A percentile compares a stretch with the other conserved stretches of the same genome.
Evolutionary conservation across 2,888 invertebrate species (phyloP).

Genomic region (Tipula helvola): DNA sequence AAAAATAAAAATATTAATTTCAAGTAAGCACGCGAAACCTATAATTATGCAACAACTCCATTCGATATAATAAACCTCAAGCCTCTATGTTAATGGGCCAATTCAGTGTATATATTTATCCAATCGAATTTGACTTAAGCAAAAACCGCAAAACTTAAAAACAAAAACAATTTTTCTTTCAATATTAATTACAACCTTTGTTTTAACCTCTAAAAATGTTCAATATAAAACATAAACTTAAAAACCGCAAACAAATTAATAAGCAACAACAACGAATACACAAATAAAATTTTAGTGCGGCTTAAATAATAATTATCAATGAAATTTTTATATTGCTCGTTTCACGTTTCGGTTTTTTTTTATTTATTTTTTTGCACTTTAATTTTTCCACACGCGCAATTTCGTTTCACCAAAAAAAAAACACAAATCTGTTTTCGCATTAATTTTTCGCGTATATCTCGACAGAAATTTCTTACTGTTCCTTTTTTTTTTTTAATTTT

Average conservation of each 20-base stretch:
- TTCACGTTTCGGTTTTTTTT: not conserved
- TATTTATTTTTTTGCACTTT: not conserved
- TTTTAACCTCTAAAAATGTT: not conserved
- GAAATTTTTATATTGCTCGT: not conserved
- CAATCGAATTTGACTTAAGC: not conserved
- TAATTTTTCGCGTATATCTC: not conserved
- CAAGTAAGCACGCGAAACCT: not conserved
- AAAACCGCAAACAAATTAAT: not conserved
- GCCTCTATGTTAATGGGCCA: not conserved
- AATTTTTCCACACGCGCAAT: not conserved
- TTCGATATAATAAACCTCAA: not conserved
- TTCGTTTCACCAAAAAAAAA: not conserved
- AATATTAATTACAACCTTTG: not conserved
- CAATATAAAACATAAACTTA: not conserved
- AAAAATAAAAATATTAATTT: not conserved
- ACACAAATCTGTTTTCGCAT: not conserved
- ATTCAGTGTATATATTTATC: not conserved
- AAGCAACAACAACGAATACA: not conserved
- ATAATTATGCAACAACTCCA: not conserved
- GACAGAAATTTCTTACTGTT: not conserved
- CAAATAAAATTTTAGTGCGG: not conserved
- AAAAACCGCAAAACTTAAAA: not conserved
- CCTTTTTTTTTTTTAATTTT: not conserved
- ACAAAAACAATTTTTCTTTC: not conserved
- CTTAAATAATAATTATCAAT: not conserved